Conservation (phyloP, 1,140 invertebrate species). For the Neodiprion pinetum region DNA sequence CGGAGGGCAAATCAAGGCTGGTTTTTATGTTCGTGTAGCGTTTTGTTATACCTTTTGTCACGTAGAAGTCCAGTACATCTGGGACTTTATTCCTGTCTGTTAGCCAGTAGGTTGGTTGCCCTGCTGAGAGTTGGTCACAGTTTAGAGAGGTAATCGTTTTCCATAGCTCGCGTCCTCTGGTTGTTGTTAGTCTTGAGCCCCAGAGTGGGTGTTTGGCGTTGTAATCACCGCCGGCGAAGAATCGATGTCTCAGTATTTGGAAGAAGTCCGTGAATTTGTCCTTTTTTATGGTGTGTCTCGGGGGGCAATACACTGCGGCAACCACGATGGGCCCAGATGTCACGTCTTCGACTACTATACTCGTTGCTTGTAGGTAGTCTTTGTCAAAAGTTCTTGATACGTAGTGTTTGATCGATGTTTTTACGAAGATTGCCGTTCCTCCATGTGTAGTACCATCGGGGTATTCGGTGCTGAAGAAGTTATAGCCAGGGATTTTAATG, state of each 20-base stretch:
- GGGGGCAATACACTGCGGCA: constrained; percentile 35
- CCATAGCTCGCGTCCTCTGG: constrained; percentile 43
- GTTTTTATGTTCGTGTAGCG: constrained; percentile 25
- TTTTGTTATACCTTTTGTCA: constrained; percentile 34
- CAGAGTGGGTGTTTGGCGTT: constrained; percentile 54
- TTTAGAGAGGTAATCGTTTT: constrained; percentile 34
- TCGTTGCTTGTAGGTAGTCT: constrained; percentile 33
- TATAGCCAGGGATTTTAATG: constrained; percentile 33
- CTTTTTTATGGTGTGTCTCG: constrained; percentile 29
- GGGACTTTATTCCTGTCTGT: constrained; percentile 45
- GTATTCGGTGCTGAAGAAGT: constrained; percentile 26
- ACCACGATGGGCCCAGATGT: not conserved
- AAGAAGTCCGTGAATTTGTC: constrained; percentile 31
- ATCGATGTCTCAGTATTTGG: constrained; percentile 27
- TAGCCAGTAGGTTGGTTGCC: constrained; percentile 54
- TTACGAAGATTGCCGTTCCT: not conserved
- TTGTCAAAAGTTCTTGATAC: constrained; percentile 20
- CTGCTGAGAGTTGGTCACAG: constrained; percentile 36
- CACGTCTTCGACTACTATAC: constrained; percentile 22
- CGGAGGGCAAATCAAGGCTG: constrained; percentile 31
- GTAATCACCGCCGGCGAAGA: constrained; percentile 49
- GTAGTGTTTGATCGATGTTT: constrained; percentile 31
- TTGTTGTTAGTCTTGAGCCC: constrained; percentile 47
- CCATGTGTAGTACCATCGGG: not conserved
- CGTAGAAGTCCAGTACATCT: constrained; percentile 50